Base-by-base conservation (phyloP, 2,888 invertebrate genomes). In the Melanotus villosus region DNA sequence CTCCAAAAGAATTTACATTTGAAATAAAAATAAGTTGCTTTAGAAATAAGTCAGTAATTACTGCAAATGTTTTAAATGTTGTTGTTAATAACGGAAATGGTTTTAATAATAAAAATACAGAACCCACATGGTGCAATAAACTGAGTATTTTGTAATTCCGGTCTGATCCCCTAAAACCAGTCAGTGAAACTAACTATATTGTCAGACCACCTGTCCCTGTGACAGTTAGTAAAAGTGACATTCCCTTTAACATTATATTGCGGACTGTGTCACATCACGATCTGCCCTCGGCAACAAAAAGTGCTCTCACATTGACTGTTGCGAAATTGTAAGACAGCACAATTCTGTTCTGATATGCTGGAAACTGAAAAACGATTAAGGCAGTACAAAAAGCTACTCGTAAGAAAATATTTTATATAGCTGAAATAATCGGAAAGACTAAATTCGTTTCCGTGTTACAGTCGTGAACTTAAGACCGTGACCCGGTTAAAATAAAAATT, bases 151-250 rank as follows among this genome's bases (percentile, higher is more conserved):
- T 76, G 77, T 76, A 78, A 79, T 79, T 78, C 76, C 75, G 75
- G 73, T 72, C 68, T 68, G 73, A 73, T 76, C 78, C 78, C 78
- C 78, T 73, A 72, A 76, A 79, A 75, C 73, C 79, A 79, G 77
- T 79, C 78, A 79, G 76, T 77, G 80, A 79, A 80, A 79, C 80
- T 80, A 82, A 82, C 81, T 79, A 81, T 80, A 79, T 80, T 79
- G 80, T 80, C 81, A 79, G 78, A 74, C 81, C 81, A 81, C 81
- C 81, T 81, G 81, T 80, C 80, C 74, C 62, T 52, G 65, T 77
- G 78, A 78, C 78, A 77, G 74, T 76, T 70, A 60, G 43, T 69
- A 52, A 66, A 65, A 66, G 66, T 70, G 70, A 66, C 70, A 58
- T 70, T 70, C 66, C 70, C 70, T 70, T 65, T 70, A 47, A 69